Base-by-base conservation (phyloP, 2,113 vertebrate species). In the Neopipo cinnamomea region DNA sequence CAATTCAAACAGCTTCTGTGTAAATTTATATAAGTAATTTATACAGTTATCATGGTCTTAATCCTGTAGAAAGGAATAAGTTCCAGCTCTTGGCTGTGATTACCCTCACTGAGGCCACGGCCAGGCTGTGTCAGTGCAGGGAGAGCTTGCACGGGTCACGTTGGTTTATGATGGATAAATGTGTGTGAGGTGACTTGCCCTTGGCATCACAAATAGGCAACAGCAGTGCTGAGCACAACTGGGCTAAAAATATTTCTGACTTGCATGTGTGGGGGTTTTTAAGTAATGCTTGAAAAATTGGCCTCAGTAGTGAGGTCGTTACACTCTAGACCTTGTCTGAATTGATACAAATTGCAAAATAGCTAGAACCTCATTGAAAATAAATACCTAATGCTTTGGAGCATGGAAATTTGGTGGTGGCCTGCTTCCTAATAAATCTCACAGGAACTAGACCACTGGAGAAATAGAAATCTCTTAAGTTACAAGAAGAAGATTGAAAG, bases 21-120 rank as follows among this genome's bases (percentile, higher is more conserved):
- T 81, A 80, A 66, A 92, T 91, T 33, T 77, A 62, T 89, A 62
- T 37, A 58, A 94, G n/a, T 79, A 11, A 76, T 92, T 94, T 46
- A 65, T 74, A 53, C 46, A 91, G 47, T 92, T 83, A 53, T 25
- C 66, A 42, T 61, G 50, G 71, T 70, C 67, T 59, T 83, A 90
- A 87, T 87, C 82, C 72, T 63, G 67, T 59, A 73, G 77, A 56
- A 59, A 8, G 31, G 67, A 87, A 59, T 39, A 31, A n/a, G 24
- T 59, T 79, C 50, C 61, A 65, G 27, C 61, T 78, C 50, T 53
- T 55, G 71, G 16, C 59, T 68, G 75, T 24, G 58, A 35, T 76
- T 46, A 50, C 39, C 75, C 30, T 52, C 4, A 1, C 75, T 56
- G 1, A 90, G 70, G 88, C 68, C 24, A 3, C 0, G 1, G 55